Conservation (phyloP, 1,140 invertebrate species). For the Camponotus pennsylvanicus region DNA sequence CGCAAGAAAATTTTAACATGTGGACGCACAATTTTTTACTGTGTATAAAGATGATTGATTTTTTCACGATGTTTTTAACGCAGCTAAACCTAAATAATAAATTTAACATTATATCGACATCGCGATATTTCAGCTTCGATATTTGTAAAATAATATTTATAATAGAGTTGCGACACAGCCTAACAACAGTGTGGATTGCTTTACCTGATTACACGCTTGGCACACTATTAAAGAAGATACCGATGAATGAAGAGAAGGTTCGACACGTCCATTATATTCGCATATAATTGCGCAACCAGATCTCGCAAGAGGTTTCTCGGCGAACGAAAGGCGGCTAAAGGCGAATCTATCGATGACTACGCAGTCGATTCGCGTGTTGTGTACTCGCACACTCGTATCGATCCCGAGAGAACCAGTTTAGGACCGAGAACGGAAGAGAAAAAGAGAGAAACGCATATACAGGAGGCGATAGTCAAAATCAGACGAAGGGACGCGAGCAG, state of each 20-base stretch:
- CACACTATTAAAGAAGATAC: background rate
- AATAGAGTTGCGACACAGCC: background rate
- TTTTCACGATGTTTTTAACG: conserved; percentile 5
- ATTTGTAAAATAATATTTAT: background rate
- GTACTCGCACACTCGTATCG: conserved; percentile 32
- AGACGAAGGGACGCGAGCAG: conserved; percentile 23
- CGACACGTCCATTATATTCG: background rate
- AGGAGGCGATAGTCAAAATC: conserved; percentile 62
- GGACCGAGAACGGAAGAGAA: conserved; percentile 63
- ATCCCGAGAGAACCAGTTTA: conserved; percentile 74
- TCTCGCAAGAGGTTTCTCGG: conserved; percentile 20
- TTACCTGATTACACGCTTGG: background rate
- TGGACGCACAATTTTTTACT: too few species aligned
- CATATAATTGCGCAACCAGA: conserved; percentile 42
- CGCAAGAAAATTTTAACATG: too few species aligned
- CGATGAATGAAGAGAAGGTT: background rate
- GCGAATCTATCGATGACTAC: conserved; percentile 63
- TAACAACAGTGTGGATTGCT: background rate
- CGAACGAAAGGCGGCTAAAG: conserved; percentile 15
- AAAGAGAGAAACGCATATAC: conserved; percentile 18
- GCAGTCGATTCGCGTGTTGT: conserved; percentile 30
- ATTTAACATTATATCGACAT: background rate
- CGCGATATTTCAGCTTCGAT: conserved; percentile 8
- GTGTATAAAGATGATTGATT: too few species aligned
- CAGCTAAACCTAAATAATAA: conserved; percentile 1